Evolutionary conservation across 2,113 vertebrate species (phyloP).

Genomic region (Sturnus vulgaris): DNA sequence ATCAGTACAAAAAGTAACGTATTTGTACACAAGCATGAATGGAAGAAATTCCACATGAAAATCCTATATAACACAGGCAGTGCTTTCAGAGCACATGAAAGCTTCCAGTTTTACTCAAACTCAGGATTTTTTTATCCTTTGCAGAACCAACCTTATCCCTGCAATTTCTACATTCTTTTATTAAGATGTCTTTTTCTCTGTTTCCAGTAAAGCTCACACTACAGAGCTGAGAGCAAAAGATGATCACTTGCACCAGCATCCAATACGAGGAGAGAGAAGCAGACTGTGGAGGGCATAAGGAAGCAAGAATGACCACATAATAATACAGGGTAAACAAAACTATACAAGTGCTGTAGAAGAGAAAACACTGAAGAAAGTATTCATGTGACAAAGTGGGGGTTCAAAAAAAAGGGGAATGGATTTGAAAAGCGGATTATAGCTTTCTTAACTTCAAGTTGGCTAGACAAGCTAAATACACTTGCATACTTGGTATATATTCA

Average conservation of each 20-base stretch:
- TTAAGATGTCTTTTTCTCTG: background rate
- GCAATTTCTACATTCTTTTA: background rate
- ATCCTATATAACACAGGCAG: background rate
- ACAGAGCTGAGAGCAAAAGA: background rate
- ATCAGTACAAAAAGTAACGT: background rate
- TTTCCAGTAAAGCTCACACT: background rate
- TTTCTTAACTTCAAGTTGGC: background rate
- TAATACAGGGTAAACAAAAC: background rate
- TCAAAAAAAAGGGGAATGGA: background rate
- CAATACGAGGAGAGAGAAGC: background rate
- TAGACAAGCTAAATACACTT: background rate
- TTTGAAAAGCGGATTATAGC: background rate
- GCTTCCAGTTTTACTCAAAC: background rate
- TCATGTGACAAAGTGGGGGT: background rate
- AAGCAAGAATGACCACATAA: background rate
- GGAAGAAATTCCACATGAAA: background rate
- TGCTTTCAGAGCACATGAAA: background rate
- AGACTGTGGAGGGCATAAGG: rapidly evolving
- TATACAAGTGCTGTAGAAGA: background rate
- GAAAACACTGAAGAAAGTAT: background rate
- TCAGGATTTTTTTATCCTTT: background rate
- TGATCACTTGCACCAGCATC: background rate
- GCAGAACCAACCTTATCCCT: background rate
- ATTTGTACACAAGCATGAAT: background rate
- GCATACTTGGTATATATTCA: background rate